Evolutionary conservation across 2,888 invertebrate genomes (phyloP).

Genomic region (Pocota personata): DNA sequence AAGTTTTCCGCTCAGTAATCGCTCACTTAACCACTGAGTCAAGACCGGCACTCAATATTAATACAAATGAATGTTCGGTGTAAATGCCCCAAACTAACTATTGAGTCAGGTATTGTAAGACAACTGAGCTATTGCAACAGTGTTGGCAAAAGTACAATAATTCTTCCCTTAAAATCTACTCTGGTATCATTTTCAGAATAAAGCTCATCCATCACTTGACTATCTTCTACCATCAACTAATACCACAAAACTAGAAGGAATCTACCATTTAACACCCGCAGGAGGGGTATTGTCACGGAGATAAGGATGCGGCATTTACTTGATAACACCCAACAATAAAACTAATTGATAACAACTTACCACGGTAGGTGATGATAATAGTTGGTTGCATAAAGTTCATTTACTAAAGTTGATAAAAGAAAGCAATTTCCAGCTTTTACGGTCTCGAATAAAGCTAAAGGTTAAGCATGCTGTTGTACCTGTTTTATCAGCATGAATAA

Average conservation of each 20-base stretch:
- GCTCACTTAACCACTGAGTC: too few species aligned
- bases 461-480: not conserved
- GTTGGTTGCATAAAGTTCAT: not conserved
- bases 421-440: constrained; percentile 10
- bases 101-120: too few species aligned
- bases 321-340: constrained; percentile 48
- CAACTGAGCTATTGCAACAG: too few species aligned
- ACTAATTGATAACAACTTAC: constrained; percentile 18
- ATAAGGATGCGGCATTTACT: constrained; percentile 45
- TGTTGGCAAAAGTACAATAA: too few species aligned
- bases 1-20: too few species aligned
- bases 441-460: not conserved
- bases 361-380: constrained; percentile 1
- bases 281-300: constrained; percentile 33
- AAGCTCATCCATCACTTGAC: constrained; percentile 22
- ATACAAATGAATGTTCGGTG: too few species aligned
- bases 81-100: too few species aligned
- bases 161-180: too few species aligned
- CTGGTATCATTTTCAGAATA: not conserved
- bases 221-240: not conserved
- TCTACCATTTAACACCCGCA: not conserved
- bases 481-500: not conserved
- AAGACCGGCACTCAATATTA: too few species aligned
- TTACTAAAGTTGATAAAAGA: constrained; percentile 30
- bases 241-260: constrained; percentile 12